Evolutionary conservation across 2,888 invertebrate species (phyloP), one percentile per base, ranked within the genome.

Genomic region (Galerucella calmariensis): DNA sequence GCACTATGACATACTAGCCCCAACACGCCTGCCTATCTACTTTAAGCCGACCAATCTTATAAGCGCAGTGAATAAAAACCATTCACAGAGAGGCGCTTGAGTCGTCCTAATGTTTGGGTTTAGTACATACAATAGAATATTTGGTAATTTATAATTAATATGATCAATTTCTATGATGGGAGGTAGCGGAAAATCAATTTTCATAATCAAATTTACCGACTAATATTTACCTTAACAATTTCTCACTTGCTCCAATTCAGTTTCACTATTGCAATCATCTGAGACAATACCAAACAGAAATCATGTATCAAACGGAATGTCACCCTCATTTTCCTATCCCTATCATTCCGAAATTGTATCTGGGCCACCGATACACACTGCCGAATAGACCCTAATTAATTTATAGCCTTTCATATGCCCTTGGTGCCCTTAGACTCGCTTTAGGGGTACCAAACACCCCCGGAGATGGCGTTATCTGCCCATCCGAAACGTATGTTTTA

Each of bases 401-500:
- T 84, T 84, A 84, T 83, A 80, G 82, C 82, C 81, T 82, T 83
- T 83, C 83, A 82, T 84, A 83, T 82, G 79, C 79, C 74, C 77
- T 75, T 73, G 75, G 72, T 67, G 62, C 67, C 67, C 51, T 66
- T 67, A 61, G 56, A 72, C 44, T 59, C 48, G 46, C 67, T 67
- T 66, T 35, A 56, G 65, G 68, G 65, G 73, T 69, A 48, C 51
- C 44, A n/a, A 69, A 58, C 73, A 65, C 69, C 69, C 71, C 74
- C 58, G 16, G 63, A 63, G 63, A 71, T 24, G 62, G 44, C 61
- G 56, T 44, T 67, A 74, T 74, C 69, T 27, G 58, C 69, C 75
- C 67, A 75, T 69, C 67, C 70, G 69, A 70, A 76, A 73, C 76
- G 76, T 76, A 76, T 76, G 76, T 61, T 76, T 69, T 56, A 73